phyloP scores from a whole-genome alignment of 1,140 invertebrate genomes.

The Watersipora subatra region DNA sequence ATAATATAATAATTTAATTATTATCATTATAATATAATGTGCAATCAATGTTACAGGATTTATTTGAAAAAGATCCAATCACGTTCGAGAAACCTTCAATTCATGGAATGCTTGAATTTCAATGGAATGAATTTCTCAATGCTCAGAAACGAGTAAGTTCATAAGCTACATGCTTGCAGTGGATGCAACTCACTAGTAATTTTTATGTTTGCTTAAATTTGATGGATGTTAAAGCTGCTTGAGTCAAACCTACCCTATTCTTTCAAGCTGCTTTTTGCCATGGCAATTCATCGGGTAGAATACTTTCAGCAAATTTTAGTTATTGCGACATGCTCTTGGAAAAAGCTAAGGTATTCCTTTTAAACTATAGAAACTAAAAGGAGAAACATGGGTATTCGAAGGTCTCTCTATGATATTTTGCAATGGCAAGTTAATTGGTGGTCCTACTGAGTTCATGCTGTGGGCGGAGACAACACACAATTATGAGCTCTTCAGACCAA shows the following conservation, averaged over 20 bases:
- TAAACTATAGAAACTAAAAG: conserved; percentile 29
- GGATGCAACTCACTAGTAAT: too few relatives aligned
- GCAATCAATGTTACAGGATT: too few relatives aligned
- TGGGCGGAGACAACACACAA: conserved; percentile 34
- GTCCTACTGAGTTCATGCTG: conserved; percentile 26
- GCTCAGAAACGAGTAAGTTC: conserved; percentile 29
- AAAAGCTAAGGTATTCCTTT: too few relatives aligned
- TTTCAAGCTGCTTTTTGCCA: not conserved
- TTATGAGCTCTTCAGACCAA: conserved; percentile 34
- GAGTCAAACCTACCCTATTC: not conserved
- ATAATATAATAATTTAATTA: too few relatives aligned
- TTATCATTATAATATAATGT: too few relatives aligned
- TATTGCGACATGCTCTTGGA: not conserved
- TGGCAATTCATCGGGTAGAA: not conserved
- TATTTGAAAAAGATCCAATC: conserved; percentile 20
- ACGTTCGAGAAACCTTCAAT: conserved; percentile 21
- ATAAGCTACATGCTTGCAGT: too few relatives aligned
- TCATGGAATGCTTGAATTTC: conserved; percentile 35
- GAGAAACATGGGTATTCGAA: conserved; percentile 36
- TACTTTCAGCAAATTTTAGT: not conserved
- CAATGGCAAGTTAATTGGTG: conserved; percentile 32
- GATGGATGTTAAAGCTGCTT: too few relatives aligned
- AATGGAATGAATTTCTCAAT: conserved; percentile 35
- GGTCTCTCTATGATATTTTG: conserved; percentile 33
- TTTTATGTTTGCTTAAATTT: too few relatives aligned